Evolutionary conservation across 2,113 vertebrate genomes (phyloP), one percentile per base, ranked within the genome.

Genomic region (Myiozetetes cayanensis): DNA sequence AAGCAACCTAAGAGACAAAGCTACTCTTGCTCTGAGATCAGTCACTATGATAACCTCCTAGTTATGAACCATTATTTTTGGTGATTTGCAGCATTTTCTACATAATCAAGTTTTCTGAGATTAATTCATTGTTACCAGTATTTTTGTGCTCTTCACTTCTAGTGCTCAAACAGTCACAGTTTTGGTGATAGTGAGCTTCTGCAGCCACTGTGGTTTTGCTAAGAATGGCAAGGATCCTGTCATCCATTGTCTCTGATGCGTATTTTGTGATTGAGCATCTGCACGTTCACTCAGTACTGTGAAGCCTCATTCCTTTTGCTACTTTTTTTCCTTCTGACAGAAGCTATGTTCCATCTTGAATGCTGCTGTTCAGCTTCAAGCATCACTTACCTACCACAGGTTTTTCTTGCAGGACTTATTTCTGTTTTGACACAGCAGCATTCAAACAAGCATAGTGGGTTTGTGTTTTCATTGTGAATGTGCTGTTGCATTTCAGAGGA

Each of bases 371-470:
- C 82, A 92, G 30, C 72, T 68, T 94, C 58, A 82, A 58, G n/a
- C 65, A 67, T 94, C 86, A 39, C n/a, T 83, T 83, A 50, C 35
- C 52, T 84, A 84, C 63, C 43, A 43, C 59, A 47, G 65, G 27
- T 63, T 96, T 86, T 92, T 84, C 90, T 95, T 95, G 59, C 91
- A 92, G 95, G 95, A 66, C 79, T 91, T 89, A 31, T 4, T 93
- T 96, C 75, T 94, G 55, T 86, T 96, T 90, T 89, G 83, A n/a
- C 50, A 90, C 59, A 94, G 47, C 68, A 92, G 68, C 79, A 71
- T 93, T 93, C 90, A 91, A 27, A 89, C 71, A 88, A 83, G 24
- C 62, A 56, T 81, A 88, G 75, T 85, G 85, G 11, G 7, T 94
- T 89, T 90, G 50, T 87, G 66, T 85, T 93, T 94, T 83, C 88